Evolutionary conservation across 2,797 vertebrate genomes (phyloP).

Genomic region (Sebastes umbrosus): DNA sequence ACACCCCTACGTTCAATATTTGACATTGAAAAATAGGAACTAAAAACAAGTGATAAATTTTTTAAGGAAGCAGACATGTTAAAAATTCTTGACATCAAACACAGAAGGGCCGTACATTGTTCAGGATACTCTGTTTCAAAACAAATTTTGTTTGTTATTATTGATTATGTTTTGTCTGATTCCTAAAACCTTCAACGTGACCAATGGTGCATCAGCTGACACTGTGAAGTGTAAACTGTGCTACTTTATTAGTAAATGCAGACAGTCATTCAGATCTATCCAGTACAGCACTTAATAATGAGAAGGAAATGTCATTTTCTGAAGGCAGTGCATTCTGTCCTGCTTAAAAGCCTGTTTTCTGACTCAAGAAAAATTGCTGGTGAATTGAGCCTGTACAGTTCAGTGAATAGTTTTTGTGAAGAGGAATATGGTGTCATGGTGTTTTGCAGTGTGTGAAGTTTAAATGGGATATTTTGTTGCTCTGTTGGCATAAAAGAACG

Average conservation of each 20-base stretch:
- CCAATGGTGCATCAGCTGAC: not conserved
- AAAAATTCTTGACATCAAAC: not conserved
- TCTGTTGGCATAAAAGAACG: conserved; percentile 12
- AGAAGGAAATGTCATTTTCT: not conserved
- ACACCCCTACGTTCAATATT: not conserved
- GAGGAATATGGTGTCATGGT: conserved; percentile 16
- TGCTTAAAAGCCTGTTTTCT: not conserved
- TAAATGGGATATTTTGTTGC: conserved; percentile 43
- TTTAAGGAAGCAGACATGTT: not conserved
- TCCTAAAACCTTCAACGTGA: not conserved
- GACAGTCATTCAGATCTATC: not conserved
- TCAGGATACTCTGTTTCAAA: not conserved
- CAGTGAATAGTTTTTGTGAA: conserved; percentile 3
- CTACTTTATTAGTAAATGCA: not conserved
- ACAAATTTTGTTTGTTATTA: not conserved
- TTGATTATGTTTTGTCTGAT: not conserved
- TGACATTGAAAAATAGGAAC: not conserved
- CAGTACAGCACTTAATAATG: not conserved
- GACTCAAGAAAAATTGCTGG: not conserved
- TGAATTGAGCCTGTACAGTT: not conserved
- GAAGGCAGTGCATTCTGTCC: not conserved
- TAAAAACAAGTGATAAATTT: not conserved
- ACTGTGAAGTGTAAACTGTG: not conserved
- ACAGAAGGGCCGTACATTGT: not conserved
- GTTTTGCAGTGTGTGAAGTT: conserved; percentile 38